Conservation (phyloP, 2,113 vertebrate genomes). For the Motacilla alba region DNA sequence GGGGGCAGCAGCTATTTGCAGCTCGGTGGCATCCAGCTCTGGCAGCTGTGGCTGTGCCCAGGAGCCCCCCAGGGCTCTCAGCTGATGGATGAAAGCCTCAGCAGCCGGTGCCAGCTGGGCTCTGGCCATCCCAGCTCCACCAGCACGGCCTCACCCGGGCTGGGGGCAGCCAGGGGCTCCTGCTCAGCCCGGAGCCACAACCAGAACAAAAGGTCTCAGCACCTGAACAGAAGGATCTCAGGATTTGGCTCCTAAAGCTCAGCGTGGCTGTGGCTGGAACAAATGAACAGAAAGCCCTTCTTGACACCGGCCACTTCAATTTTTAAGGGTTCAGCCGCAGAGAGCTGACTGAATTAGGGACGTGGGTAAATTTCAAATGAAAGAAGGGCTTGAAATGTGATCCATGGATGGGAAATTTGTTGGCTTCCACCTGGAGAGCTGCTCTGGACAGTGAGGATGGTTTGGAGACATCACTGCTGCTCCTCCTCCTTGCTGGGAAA, state of each 20-base stretch:
- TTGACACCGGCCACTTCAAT: background rate
- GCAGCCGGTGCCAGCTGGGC: background rate
- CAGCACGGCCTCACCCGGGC: background rate
- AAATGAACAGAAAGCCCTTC: background rate
- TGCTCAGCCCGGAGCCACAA: background rate
- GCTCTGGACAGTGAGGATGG: background rate
- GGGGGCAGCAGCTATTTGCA: background rate
- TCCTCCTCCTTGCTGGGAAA: background rate
- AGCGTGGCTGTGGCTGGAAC: background rate
- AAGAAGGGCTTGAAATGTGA: background rate
- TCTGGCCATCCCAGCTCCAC: background rate
- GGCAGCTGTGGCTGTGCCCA: background rate
- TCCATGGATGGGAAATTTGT: rapidly evolving
- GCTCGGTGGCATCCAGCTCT: background rate
- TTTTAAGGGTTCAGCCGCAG: background rate
- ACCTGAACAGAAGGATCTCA: background rate
- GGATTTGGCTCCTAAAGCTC: background rate
- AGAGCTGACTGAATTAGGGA: background rate
- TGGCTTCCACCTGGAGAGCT: background rate
- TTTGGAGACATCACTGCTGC: background rate
- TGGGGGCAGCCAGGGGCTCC: background rate
- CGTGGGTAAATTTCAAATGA: background rate
- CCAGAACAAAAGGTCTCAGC: background rate
- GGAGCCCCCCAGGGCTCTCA: background rate
- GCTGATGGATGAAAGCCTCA: background rate